Percentiles rank a stretch among this genome's conserved stretches.
phyloP scores from a whole-genome alignment of 2,888 invertebrate species.

The Mechanitis mazaeus region DNA sequence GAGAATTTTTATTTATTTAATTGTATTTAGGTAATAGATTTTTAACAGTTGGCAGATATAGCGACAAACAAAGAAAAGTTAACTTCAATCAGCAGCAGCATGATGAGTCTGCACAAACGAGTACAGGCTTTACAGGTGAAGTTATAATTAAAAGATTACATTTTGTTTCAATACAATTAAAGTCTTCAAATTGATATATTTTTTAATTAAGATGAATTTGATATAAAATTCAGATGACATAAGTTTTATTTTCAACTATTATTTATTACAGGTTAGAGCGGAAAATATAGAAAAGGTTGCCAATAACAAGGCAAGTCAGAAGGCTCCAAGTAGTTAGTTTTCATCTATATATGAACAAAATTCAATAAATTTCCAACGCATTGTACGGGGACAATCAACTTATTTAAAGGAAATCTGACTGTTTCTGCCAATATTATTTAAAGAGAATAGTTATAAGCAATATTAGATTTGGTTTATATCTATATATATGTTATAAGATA shows the following conservation, averaged over 20 bases:
- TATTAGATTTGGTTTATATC: too few relatives aligned
- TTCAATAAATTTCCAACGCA: neutral
- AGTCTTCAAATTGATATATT: too few relatives aligned
- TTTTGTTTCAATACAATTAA: neutral
- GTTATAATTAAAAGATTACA: neutral
- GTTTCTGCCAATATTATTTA: too few relatives aligned
- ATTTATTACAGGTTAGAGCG: conserved; percentile 51
- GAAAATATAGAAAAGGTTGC: conserved; percentile 62
- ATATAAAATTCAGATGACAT: too few relatives aligned
- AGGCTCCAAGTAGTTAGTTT: conserved; percentile 40
- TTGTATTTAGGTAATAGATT: conserved; percentile 2
- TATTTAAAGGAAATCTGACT: too few relatives aligned
- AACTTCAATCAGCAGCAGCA: conserved; percentile 56
- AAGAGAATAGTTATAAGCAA: too few relatives aligned
- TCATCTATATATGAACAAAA: neutral
- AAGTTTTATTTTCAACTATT: conserved; percentile 6
- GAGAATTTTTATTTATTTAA: neutral
- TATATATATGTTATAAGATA: too few relatives aligned
- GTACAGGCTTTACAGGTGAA: conserved; percentile 60
- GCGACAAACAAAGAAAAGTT: conserved; percentile 62
- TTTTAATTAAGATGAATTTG: too few relatives aligned
- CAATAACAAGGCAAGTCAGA: conserved; percentile 39
- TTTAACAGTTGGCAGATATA: conserved; percentile 60
- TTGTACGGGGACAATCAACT: too few relatives aligned
- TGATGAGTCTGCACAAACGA: conserved; percentile 62